Evolutionary conservation across 2,113 vertebrate genomes (phyloP), one percentile per base, ranked within the genome.

Genomic region (Phasianus colchicus): DNA sequence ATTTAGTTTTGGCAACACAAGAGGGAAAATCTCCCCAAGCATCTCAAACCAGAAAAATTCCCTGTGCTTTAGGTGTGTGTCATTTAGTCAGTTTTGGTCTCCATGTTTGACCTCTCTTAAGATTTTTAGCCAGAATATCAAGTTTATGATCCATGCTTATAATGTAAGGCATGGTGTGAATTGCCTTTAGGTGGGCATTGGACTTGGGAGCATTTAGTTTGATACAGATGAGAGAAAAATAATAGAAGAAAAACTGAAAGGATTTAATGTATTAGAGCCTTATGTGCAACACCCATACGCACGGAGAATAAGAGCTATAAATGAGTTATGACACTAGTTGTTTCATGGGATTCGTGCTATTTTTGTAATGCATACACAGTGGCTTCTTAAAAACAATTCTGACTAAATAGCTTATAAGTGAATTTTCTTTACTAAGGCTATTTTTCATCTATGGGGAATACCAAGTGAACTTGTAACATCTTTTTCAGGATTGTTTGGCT

Each of bases 361-460:
- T 84, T 93, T 92, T 94, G 65, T 72, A 50, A 63, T 63, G 73
- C 81, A 61, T 71, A 36, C 40, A 65, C n/a, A 58, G 72, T 74
- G 69, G 24, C 66, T 92, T 94, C 74, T 69, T 65, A 36, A 69
- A 70, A 88, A 83, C 78, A 95, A 83, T 77, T 89, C 82, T 94
- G 69, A 87, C 90, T 91, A 74, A 95, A 90, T 61, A 92, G 57
- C 63, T 91, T 91, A 47, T 66, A 74, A 38, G 50, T 90, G 61
- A 87, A 75, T 71, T 95, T 89, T 85, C 87, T 88, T 88, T 77
- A 67, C 55, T 77, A 52, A 92, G 72, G 65, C 89, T 83, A 50
- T 13, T 95, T 91, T 92, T 95, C 25, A 71, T 88, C 90, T 89
- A 34, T 86, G 52, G 89, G 89, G 75, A 88, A 69, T 94, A 91